A percentile compares a stretch with the other conserved stretches of the same genome.
Evolutionary conservation across 1,140 invertebrate species (phyloP).

Genomic region (Stenopsyche tienmushanensis): DNA sequence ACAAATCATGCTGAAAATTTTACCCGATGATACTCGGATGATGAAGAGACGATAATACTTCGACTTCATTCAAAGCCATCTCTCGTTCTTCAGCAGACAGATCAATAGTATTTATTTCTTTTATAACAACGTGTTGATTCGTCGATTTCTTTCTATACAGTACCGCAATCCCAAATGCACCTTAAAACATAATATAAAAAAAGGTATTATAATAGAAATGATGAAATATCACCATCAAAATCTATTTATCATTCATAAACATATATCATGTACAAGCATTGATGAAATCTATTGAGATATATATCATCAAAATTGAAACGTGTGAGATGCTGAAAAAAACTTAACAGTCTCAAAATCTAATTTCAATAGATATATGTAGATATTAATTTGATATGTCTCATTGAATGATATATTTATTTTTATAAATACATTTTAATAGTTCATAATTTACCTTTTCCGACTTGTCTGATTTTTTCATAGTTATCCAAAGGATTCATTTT

Average conservation of each 20-base stretch:
- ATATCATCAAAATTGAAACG: too few species aligned
- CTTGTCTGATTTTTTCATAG: constrained; percentile 38
- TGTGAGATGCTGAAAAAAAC: too few species aligned
- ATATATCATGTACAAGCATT: background rate
- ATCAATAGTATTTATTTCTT: constrained; percentile 75
- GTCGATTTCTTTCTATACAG: constrained; percentile 68
- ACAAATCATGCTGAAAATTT: constrained; percentile 21
- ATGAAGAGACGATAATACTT: constrained; percentile 68
- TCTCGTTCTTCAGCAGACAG: constrained; percentile 67
- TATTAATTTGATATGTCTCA: too few species aligned
- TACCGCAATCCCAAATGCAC: constrained; percentile 75
- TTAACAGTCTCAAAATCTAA: too few species aligned
- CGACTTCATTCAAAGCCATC: constrained; percentile 75
- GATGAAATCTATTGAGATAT: too few species aligned
- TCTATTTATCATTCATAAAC: too few species aligned
- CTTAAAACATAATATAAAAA: constrained; percentile 45
- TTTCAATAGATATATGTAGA: too few species aligned
- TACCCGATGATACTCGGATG: constrained; percentile 72
- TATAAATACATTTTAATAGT: too few species aligned
- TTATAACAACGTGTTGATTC: constrained; percentile 69
- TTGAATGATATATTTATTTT: too few species aligned
- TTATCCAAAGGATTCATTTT: constrained; percentile 16
- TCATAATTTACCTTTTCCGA: constrained; percentile 34
- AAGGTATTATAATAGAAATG: background rate
- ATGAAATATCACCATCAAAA: background rate